Base-by-base conservation (phyloP, 2,888 invertebrate species). In the Sphaerophoria rueppellii region DNA sequence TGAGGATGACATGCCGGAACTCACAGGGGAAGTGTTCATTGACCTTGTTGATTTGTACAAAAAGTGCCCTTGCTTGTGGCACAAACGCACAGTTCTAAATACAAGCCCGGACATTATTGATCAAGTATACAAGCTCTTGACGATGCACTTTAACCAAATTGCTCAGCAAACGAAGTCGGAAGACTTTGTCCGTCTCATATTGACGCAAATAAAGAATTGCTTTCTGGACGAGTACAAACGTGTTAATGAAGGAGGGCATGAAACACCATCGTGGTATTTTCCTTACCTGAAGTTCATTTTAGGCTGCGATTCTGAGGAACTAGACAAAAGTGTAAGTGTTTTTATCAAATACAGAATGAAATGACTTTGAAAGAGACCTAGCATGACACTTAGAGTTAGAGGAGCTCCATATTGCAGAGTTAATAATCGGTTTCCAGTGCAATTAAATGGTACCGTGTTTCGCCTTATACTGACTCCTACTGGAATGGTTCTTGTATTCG, bases 41-140 rank as follows among this genome's bases (percentile, higher is more conserved):
- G 79, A 83, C 4, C 34, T 83, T 0, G 54, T 83, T 24, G 75
- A 83, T 43, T 32, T 83, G 4, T 75, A 67, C 35, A 83, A 83
- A 50, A 83, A 83, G 54, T 83, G 79, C 3, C 82, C 82, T n/a
- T 83, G 82, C 11, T 9, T 75, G 32, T 83, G 82, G 82, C 82
- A 83, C 34, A 5, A 16, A 0, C 48, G 55, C 43, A 79, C 70
- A 2, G 74, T 60, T 2, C 67, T 74, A 46, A 50, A n/a, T 14
- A 75, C 74, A 5, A 75, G 16, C n/a, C 14, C 71, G 1, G 35
- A 71, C 14, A 35, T 50, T 6, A 67, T 83, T 9, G 71, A 83
- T 0, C 40, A 46, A 12, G 79, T 71, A 0, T 83, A 79, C 40
- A 55, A 75, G 11, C 2, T 83, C 11, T 7, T 83, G 55, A 9